Percentiles rank a stretch among this genome's conserved stretches.
These are phyloP conservation scores for Galeopsomyia nigrocyanea DNA, from an alignment of 2,888 invertebrate genomes.

Conservation along the genomic window DNA sequence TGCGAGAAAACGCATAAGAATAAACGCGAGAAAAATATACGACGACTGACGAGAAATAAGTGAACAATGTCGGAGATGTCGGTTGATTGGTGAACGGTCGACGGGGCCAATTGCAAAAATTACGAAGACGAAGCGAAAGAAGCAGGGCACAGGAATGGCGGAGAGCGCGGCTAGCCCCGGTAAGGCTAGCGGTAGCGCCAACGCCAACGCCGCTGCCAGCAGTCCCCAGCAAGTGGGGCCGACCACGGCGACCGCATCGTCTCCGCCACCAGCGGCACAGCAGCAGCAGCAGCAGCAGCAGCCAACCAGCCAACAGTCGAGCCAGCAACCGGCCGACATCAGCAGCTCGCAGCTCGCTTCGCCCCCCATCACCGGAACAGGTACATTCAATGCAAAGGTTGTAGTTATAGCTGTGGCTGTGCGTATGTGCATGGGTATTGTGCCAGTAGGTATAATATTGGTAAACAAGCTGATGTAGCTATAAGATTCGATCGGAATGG, in stretches of 20 bases:
- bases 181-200: slow-evolving; percentile 42
- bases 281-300: slow-evolving; percentile 53
- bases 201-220: slow-evolving; percentile 57
- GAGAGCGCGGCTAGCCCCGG: slow-evolving; percentile 65
- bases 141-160: slow-evolving; percentile 56
- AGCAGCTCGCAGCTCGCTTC: slow-evolving; percentile 66
- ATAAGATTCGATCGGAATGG: background rate
- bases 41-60: too few relatives aligned
- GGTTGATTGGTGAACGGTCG: too few relatives aligned
- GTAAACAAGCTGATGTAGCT: too few relatives aligned
- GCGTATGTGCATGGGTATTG: background rate
- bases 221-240: slow-evolving; percentile 63
- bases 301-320: slow-evolving; percentile 50
- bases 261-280: slow-evolving; percentile 54
- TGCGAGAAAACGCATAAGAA: too few relatives aligned
- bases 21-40: too few relatives aligned
- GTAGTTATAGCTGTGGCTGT: background rate
- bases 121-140: slow-evolving; percentile 1
- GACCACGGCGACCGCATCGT: slow-evolving; percentile 50
- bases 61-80: too few relatives aligned
- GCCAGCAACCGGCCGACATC: slow-evolving; percentile 65
- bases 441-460: too few relatives aligned
- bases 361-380: slow-evolving; percentile 68
- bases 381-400: slow-evolving; percentile 53
- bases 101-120: too few relatives aligned